Base-by-base conservation (phyloP, 2,113 vertebrate species). In the Lanius ludovicianus region DNA sequence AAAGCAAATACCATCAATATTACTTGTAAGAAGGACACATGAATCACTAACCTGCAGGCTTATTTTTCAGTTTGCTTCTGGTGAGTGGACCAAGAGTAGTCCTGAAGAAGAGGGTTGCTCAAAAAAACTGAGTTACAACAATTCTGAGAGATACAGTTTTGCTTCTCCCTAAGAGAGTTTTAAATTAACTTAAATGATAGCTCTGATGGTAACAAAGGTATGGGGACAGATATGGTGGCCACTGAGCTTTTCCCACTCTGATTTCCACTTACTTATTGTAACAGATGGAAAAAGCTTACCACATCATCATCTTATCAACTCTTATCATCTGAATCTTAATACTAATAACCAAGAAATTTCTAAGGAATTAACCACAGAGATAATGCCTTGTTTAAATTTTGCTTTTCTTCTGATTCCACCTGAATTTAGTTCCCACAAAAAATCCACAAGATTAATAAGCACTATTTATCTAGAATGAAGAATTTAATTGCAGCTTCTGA, bases 31-130 rank as follows among this genome's bases (percentile, higher is more conserved):
- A 44, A 60, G 50, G 52, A 41, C 64, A 75, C 44, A 33, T 7
- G 44, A 96, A 85, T 85, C 52, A 75, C 65, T 90, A 84, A 84
- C 63, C 73, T 69, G 37, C 41, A 88, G 91, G 64, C 53, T 93
- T 41, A 42, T 53, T 89, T 89, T 91, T 87, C 70, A 81, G 47
- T 86, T 49, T 94, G 60, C 44, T 69, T 15, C n/a, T 11, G 11
- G 23, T 53, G 63, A 89, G 60, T 8, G 21, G 23, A 23, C 57
- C 46, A 35, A 42, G 42, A 70, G 27, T 56, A 64, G 64, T 20
- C 21, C 71, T 10, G 42, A 76, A 35, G 17, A 67, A 57, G 47
- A 57, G 7, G 27, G 14, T 5, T 69, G 37, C 37, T 53, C 64
- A 44, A 59, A 87, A 87, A 49, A 33, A 0, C 6, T 0, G 5